Conservation (phyloP, 2,113 vertebrate species). For the Xiphorhynchus elegans region DNA sequence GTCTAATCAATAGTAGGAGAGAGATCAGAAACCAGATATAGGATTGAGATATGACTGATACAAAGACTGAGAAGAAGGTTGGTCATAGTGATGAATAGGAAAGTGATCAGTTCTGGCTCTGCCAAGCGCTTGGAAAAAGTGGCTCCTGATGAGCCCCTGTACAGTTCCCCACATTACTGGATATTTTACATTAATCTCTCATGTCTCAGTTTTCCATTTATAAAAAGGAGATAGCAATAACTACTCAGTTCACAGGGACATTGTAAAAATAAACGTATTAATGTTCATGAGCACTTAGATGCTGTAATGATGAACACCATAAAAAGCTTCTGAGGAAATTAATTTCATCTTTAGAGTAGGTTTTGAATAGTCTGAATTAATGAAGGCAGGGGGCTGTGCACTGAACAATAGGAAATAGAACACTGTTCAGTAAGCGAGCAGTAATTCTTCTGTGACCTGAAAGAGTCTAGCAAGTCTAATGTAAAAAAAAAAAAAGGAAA, state of each 20-base stretch:
- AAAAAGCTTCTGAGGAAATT: constrained; percentile 40
- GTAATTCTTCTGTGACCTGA: not conserved
- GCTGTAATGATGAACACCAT: not conserved
- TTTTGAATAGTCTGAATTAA: constrained; percentile 31
- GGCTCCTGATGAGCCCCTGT: accelerated
- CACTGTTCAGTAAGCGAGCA: not conserved
- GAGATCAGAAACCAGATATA: not conserved
- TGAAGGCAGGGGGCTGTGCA: not conserved
- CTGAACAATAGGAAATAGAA: not conserved
- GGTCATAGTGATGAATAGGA: not conserved
- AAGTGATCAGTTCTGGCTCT: not conserved
- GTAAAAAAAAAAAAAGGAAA: not conserved
- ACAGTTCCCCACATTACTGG: not conserved
- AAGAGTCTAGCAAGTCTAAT: not conserved
- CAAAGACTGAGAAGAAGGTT: not conserved
- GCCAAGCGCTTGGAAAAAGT: not conserved
- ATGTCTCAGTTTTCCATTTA: not conserved
- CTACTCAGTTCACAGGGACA: not conserved
- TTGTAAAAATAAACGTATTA: constrained; percentile 29
- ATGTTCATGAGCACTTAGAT: constrained; percentile 9
- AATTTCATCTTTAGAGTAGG: not conserved
- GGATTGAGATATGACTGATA: not conserved
- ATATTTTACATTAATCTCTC: constrained; percentile 20
- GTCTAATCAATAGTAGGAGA: not conserved
- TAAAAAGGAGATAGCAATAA: not conserved